Evolutionary conservation across 2,797 vertebrate species (phyloP).

Genomic region (Molothrus ater): DNA sequence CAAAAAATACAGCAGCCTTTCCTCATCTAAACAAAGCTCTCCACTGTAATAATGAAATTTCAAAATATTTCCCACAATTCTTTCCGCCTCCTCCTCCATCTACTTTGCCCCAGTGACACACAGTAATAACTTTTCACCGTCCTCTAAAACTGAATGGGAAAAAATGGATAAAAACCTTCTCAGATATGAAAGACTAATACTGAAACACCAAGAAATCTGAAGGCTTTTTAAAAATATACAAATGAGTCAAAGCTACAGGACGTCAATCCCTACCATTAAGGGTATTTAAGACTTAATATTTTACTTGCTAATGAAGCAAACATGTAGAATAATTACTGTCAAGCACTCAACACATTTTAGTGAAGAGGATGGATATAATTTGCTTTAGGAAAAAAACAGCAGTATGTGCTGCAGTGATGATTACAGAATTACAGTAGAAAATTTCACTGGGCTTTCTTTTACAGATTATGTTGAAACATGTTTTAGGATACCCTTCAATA

Average conservation of each 20-base stretch:
- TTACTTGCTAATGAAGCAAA: conserved; percentile 35
- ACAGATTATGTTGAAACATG: background rate
- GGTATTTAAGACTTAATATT: conserved; percentile 31
- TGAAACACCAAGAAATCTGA: background rate
- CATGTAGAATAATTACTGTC: conserved; percentile 23
- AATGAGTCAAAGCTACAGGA: background rate
- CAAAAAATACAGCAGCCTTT: background rate
- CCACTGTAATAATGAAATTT: background rate
- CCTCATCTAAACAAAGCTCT: background rate
- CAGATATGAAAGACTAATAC: background rate
- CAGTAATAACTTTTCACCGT: background rate
- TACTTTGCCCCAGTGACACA: background rate
- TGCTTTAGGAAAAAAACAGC: background rate
- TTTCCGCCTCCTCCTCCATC: background rate
- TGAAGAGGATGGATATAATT: background rate
- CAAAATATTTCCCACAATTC: background rate
- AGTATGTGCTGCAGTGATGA: background rate
- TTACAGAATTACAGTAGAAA: background rate
- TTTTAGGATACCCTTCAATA: background rate
- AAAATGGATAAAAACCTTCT: background rate
- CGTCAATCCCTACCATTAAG: background rate
- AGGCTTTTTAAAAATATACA: background rate
- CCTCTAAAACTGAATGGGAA: background rate
- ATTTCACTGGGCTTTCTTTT: background rate
- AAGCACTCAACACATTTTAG: conserved; percentile 21